phyloP scores from a whole-genome alignment of 2,797 vertebrate genomes.

The Aeoliscus strigatus region DNA sequence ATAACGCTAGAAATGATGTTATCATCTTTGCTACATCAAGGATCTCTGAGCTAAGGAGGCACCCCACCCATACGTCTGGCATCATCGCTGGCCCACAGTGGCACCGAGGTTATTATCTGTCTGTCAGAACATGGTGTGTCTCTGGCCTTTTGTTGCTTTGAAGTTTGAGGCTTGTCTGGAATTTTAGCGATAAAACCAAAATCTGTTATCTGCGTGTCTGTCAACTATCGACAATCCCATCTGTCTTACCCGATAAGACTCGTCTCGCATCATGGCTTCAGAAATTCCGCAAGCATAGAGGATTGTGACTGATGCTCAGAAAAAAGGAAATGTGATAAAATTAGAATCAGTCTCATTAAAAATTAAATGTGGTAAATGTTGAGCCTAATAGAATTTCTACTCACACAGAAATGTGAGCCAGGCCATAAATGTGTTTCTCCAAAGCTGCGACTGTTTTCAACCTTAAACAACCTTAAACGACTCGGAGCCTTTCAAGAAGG shows the following conservation, averaged over 20 bases:
- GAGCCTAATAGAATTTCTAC: slow-evolving; percentile 50
- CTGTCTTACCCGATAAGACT: slow-evolving; percentile 74
- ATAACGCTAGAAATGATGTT: slow-evolving; percentile 34
- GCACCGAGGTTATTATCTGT: slow-evolving; percentile 64
- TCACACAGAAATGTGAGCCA: slow-evolving; percentile 33
- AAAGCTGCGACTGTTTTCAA: too few species aligned
- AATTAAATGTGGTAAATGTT: slow-evolving; percentile 63
- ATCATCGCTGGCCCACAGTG: slow-evolving; percentile 36
- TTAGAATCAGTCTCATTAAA: slow-evolving; percentile 60
- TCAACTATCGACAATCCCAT: slow-evolving; percentile 79
- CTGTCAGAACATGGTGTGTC: slow-evolving; percentile 54
- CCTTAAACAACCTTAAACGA: too few species aligned
- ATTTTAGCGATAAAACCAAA: slow-evolving; percentile 73
- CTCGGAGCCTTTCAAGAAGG: too few species aligned
- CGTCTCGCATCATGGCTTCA: slow-evolving; percentile 44
- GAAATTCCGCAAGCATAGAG: slow-evolving; percentile 51
- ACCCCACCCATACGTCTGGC: slow-evolving; percentile 34
- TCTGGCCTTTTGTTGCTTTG: slow-evolving; percentile 73
- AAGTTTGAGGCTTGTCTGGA: slow-evolving; percentile 69
- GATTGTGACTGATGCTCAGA: slow-evolving; percentile 53
- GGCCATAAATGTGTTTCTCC: too few species aligned
- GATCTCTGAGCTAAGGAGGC: slow-evolving; percentile 41
- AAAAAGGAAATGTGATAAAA: slow-evolving; percentile 55
- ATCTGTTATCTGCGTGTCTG: slow-evolving; percentile 76
- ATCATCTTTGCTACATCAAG: slow-evolving; percentile 42